A percentile compares a stretch with the other conserved stretches of the same genome.
phyloP scores from a whole-genome alignment of 1,140 invertebrate genomes.

The Atta cephalotes region DNA sequence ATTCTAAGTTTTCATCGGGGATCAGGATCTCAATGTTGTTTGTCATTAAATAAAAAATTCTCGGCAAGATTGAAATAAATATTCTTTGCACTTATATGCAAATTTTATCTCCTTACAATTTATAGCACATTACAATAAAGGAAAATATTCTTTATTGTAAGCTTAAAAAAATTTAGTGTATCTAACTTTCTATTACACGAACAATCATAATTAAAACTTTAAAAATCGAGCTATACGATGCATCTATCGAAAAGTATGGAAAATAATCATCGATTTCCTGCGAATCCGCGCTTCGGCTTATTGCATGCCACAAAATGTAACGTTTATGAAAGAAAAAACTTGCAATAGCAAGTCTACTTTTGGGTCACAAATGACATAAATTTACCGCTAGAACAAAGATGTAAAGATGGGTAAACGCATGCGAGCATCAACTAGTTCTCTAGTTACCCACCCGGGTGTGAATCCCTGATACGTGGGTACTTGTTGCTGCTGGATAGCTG shows the following conservation, averaged over 20 bases:
- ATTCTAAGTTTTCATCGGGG: neutral
- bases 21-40: neutral
- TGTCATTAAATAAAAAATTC: neutral
- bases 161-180: neutral
- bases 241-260: neutral
- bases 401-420: conserved; percentile 80
- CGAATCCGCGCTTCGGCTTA: neutral
- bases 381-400: conserved; percentile 58
- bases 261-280: neutral
- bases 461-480: conserved; percentile 86
- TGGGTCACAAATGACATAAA: conserved; percentile 45
- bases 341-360: conserved; percentile 28
- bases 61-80: neutral
- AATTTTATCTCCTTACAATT: neutral
- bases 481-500: conserved; percentile 85
- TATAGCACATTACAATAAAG: neutral
- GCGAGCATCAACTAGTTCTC: conserved; percentile 86
- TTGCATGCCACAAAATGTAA: neutral
- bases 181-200: neutral
- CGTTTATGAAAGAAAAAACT: neutral
- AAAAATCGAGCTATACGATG: neutral
- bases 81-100: neutral
- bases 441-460: conserved; percentile 86
- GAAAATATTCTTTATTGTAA: neutral
- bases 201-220: neutral